phyloP scores from a whole-genome alignment of 2,113 vertebrate genomes.

The Chauna torquata region DNA sequence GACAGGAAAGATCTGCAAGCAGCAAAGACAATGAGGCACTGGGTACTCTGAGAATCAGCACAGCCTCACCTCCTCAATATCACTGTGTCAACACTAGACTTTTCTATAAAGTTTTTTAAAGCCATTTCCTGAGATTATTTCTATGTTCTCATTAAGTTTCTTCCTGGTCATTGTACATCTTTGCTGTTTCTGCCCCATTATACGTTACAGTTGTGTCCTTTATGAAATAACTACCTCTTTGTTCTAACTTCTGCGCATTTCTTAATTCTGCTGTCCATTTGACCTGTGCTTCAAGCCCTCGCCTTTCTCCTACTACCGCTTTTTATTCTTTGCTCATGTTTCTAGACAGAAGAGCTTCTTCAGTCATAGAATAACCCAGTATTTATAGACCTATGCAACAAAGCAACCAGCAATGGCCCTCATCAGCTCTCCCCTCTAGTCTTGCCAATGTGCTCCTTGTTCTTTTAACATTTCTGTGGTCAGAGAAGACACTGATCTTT shows the following conservation, averaged over 20 bases:
- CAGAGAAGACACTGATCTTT: not conserved
- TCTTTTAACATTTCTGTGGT: not conserved
- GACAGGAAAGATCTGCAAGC: not conserved
- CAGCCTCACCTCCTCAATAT: not conserved
- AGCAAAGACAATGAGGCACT: not conserved
- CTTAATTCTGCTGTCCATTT: not conserved
- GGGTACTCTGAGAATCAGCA: not conserved
- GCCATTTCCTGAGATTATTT: not conserved
- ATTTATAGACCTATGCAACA: not conserved
- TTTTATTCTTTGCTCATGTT: not conserved
- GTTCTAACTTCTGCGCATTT: not conserved
- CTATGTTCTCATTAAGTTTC: not conserved
- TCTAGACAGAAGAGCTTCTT: not conserved
- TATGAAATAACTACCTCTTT: not conserved
- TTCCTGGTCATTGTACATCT: not conserved
- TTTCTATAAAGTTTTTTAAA: not conserved
- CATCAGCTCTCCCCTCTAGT: not conserved
- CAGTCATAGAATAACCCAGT: not conserved
- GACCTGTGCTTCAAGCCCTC: not conserved
- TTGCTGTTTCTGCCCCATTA: not conserved
- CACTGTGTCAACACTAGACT: not conserved
- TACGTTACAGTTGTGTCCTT: not conserved
- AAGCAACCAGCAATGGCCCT: not conserved
- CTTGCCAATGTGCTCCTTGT: rapidly evolving
- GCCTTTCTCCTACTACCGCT: not conserved